Conservation (phyloP, 2,888 invertebrate genomes). For the Drosophila emarginata region DNA sequence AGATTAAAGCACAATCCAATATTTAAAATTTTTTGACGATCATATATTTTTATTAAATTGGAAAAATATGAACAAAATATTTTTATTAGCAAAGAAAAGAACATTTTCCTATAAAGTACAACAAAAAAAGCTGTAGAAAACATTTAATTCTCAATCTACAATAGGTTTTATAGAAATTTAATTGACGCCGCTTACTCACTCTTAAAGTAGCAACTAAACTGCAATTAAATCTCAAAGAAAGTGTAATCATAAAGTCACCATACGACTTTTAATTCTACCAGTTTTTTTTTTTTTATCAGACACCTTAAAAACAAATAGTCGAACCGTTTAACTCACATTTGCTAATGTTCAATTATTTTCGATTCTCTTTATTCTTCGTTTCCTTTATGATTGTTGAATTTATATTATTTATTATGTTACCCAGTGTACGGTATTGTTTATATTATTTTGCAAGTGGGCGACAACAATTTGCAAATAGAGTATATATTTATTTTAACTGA, state of each 20-base stretch:
- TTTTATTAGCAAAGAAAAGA: too few relatives aligned
- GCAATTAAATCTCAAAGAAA: neutral
- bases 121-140: too few relatives aligned
- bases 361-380: slow-evolving; percentile 45
- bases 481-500: neutral
- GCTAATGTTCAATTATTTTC: slow-evolving; percentile 66
- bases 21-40: too few relatives aligned
- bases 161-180: too few relatives aligned
- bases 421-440: slow-evolving; percentile 48
- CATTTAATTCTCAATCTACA: too few relatives aligned
- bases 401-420: slow-evolving; percentile 14
- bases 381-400: slow-evolving; percentile 63
- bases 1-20: neutral
- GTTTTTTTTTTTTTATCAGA: slow-evolving; percentile 6
- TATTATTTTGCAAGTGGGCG: slow-evolving; percentile 55
- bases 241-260: slow-evolving; percentile 7
- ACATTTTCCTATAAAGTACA: neutral
- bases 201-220: too few relatives aligned
- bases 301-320: slow-evolving; percentile 37
- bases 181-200: too few relatives aligned
- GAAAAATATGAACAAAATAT: too few relatives aligned
- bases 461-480: neutral
- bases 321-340: slow-evolving; percentile 66
- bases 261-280: neutral
- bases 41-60: too few relatives aligned